Conservation (phyloP, 2,888 invertebrate genomes). For the Hypena proboscidalis region DNA sequence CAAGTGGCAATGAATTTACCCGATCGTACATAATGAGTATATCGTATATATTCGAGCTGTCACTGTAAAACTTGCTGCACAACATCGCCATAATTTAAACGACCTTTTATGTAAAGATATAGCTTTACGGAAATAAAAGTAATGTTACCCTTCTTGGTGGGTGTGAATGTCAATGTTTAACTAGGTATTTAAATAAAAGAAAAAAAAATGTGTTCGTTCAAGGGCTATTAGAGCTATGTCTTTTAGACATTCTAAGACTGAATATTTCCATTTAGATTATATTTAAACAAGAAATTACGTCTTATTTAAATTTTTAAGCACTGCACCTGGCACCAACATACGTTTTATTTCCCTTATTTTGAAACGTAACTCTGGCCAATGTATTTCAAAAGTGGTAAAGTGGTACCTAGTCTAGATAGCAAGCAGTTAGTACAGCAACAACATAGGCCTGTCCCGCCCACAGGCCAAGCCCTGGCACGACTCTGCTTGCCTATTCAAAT, state of each 20-base stretch:
- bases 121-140: constrained; percentile 3
- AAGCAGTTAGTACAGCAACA: constrained; percentile 12
- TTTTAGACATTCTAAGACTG: too few species aligned
- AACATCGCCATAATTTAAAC: constrained; percentile 45
- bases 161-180: not conserved
- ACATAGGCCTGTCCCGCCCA: constrained; percentile 25
- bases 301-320: too few species aligned
- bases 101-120: constrained; percentile 34
- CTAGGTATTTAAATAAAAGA: too few species aligned
- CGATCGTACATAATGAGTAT: constrained; percentile 43
- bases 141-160: not conserved
- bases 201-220: constrained; percentile 1
- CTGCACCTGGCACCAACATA: not conserved
- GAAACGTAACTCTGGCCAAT: constrained; percentile 17
- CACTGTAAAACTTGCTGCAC: constrained; percentile 46
- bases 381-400: constrained; percentile 17
- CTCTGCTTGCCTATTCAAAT: constrained; percentile 30
- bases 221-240: too few species aligned
- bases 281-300: too few species aligned
- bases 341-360: constrained; percentile 16
- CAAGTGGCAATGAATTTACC: constrained; percentile 44
- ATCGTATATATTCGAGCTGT: constrained; percentile 43
- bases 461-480: constrained; percentile 47
- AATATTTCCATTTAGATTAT: too few species aligned
- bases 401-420: constrained; percentile 3